A percentile compares a stretch with the other conserved stretches of the same genome.
Conservation (phyloP, 2,113 vertebrate genomes). For the Petrocephalus zakoni region DNA sequence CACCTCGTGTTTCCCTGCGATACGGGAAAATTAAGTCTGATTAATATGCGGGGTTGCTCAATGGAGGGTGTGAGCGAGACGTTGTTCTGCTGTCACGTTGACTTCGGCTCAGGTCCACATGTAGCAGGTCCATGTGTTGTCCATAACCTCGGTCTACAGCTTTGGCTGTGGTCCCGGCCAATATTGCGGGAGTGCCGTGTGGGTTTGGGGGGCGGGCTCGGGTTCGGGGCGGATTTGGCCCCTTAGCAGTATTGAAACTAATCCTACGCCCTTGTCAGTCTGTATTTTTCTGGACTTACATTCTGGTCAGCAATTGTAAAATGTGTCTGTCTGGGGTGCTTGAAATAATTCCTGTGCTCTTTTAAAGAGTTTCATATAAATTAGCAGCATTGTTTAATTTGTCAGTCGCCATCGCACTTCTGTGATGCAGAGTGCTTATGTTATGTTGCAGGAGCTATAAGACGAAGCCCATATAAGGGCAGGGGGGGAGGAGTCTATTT, state of each 20-base stretch:
- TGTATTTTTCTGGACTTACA: too few species aligned
- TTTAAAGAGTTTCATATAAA: background rate
- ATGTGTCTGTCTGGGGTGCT: background rate
- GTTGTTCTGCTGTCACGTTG: constrained; percentile 41
- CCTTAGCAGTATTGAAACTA: background rate
- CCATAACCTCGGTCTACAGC: background rate
- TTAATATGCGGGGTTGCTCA: constrained; percentile 88
- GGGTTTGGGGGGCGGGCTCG: background rate
- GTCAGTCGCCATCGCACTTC: background rate
- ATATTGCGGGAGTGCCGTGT: background rate
- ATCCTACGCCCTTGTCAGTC: background rate
- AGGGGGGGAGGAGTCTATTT: background rate
- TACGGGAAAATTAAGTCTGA: constrained; percentile 99
- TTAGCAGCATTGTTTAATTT: background rate
- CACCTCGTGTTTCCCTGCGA: constrained; percentile 98
- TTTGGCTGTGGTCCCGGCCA: background rate
- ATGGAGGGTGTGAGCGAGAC: constrained; percentile 16
- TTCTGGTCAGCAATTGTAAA: background rate
- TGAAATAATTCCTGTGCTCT: background rate
- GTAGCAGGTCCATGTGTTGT: background rate
- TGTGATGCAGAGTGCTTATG: background rate
- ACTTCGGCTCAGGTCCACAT: constrained; percentile 13
- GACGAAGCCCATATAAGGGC: background rate
- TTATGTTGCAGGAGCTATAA: background rate
- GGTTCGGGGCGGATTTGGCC: background rate